A percentile compares a stretch with the other conserved stretches of the same genome.
phyloP scores from a whole-genome alignment of 2,888 invertebrate genomes.

The Pseudoips prasinana region DNA sequence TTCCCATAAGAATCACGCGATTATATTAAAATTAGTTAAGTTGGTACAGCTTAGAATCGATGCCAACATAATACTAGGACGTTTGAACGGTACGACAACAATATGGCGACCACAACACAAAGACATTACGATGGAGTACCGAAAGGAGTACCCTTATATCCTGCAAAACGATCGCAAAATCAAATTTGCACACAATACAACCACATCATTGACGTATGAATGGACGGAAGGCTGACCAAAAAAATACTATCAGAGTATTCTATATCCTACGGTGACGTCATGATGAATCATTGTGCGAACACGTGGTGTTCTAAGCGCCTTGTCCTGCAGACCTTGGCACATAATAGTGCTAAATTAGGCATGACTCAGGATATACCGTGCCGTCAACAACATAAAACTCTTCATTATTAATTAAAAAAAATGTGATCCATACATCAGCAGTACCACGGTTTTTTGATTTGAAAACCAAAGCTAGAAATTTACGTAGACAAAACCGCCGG shows the following conservation, averaged over 20 bases:
- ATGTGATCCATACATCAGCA: too few species aligned
- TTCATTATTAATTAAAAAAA: too few species aligned
- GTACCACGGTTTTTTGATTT: too few species aligned
- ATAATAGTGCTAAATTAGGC: conserved; percentile 35
- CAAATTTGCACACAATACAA: conserved; percentile 61
- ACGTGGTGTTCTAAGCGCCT: conserved; percentile 23
- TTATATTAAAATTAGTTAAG: too few species aligned
- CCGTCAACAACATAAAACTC: conserved; percentile 13
- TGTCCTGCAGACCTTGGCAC: conserved; percentile 48
- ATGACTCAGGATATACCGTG: too few species aligned
- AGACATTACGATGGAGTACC: not conserved
- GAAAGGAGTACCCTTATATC: not conserved
- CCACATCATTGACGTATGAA: conserved; percentile 50
- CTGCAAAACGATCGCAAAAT: conserved; percentile 8
- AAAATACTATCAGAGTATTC: conserved; percentile 45
- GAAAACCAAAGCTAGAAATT: too few species aligned
- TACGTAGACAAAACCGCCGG: too few species aligned
- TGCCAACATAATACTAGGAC: too few species aligned
- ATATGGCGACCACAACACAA: too few species aligned
- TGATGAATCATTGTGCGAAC: conserved; percentile 38
- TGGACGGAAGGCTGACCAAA: conserved; percentile 66
- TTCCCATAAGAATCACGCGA: too few species aligned
- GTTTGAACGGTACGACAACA: too few species aligned
- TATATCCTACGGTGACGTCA: conserved; percentile 42
- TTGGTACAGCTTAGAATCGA: too few species aligned